Conservation (phyloP, 2,888 invertebrate genomes). For the Eurois occulta region DNA sequence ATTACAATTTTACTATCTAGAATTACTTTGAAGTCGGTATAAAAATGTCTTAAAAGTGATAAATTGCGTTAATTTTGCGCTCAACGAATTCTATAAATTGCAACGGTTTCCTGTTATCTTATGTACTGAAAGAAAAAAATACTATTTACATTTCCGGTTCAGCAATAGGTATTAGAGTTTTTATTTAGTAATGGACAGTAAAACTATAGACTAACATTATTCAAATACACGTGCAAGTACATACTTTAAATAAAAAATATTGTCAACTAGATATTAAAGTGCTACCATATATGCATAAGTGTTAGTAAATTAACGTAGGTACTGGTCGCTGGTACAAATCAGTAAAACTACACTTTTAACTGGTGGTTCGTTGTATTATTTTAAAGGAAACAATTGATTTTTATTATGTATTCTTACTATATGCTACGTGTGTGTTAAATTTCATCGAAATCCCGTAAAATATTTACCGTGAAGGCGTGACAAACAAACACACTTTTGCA, state of each 20-base stretch:
- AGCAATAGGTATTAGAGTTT: background rate
- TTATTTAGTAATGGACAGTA: background rate
- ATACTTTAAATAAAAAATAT: background rate
- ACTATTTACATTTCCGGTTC: background rate
- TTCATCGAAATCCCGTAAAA: no score
- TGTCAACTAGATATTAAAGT: background rate
- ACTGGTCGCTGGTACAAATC: no score
- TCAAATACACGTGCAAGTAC: background rate
- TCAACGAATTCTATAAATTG: constrained; percentile 30
- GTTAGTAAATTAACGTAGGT: background rate
- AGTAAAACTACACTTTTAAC: no score
- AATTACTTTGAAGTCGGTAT: constrained; percentile 38
- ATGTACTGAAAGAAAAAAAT: background rate
- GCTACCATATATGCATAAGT: no score
- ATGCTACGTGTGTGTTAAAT: no score
- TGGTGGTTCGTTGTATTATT: no score
- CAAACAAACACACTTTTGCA: no score
- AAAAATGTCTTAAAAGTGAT: constrained; percentile 46
- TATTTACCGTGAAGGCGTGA: no score
- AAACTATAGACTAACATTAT: background rate
- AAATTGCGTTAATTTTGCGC: constrained; percentile 28
- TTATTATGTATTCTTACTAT: no score
- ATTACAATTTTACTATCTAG: constrained; percentile 36
- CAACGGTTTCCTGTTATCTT: constrained; percentile 28
- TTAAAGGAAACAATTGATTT: no score